Evolutionary conservation across 2,113 vertebrate genomes (phyloP).

Genomic region (Thinocorus orbignyianus): DNA sequence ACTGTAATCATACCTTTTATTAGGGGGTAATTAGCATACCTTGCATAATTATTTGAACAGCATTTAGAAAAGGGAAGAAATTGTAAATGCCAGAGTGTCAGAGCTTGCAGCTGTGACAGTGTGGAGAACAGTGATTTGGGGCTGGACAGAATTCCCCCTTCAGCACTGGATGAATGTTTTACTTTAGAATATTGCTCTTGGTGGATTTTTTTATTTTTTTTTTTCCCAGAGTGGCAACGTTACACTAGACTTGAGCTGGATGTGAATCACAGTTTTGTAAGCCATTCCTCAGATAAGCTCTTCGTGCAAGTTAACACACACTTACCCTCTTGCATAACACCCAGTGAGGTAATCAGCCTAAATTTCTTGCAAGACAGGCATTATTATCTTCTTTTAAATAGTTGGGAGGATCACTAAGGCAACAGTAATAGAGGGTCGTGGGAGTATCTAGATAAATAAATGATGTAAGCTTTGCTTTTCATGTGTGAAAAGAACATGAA

Average conservation of each 20-base stretch:
- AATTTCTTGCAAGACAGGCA: conserved; percentile 35
- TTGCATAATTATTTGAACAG: conserved; percentile 1
- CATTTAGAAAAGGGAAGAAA: neutral
- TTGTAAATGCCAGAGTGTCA: neutral
- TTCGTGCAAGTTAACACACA: neutral
- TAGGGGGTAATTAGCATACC: conserved; percentile 1
- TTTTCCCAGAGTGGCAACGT: neutral
- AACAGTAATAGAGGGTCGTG: conserved; percentile 9
- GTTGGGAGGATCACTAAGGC: conserved; percentile 31
- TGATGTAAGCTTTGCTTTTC: neutral
- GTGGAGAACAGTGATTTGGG: neutral
- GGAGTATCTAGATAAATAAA: neutral
- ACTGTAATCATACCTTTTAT: conserved; percentile 18
- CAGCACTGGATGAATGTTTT: neutral
- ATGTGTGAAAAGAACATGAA: neutral
- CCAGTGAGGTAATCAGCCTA: conserved; percentile 28
- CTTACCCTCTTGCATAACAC: conserved; percentile 37
- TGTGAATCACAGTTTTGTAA: neutral
- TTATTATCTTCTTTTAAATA: neutral
- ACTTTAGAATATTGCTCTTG: neutral
- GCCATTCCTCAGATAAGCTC: conserved; percentile 7
- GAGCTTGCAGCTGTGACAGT: neutral
- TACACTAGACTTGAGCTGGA: neutral
- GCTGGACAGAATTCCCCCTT: neutral
- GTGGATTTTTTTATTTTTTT: neutral